A percentile compares a stretch with the other conserved stretches of the same genome.
phyloP scores from a whole-genome alignment of 2,888 invertebrate genomes.

The Phyto melanocephala region DNA sequence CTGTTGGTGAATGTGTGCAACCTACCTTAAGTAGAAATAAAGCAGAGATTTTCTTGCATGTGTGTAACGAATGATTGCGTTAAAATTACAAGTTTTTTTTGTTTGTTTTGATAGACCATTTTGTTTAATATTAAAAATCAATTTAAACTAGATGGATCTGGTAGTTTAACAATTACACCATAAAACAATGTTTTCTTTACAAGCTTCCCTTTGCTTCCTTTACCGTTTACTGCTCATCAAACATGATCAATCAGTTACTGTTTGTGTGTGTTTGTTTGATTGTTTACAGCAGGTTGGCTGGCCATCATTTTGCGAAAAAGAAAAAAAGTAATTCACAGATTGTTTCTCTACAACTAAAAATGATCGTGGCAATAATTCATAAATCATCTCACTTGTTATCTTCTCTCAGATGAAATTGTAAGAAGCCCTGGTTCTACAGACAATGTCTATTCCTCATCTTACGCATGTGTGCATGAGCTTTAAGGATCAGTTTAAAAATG shows the following conservation, averaged over 20 bases:
- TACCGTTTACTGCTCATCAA: neutral
- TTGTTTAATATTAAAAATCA: conserved; percentile 65
- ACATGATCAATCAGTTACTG: conserved; percentile 20
- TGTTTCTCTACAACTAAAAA: conserved; percentile 39
- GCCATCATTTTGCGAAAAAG: too few species aligned
- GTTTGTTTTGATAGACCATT: conserved; percentile 59
- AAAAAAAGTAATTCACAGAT: neutral
- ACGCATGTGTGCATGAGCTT: neutral
- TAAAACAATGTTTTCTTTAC: conserved; percentile 4
- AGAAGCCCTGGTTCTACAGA: neutral
- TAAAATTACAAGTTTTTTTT: conserved; percentile 1
- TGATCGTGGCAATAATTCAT: conserved; percentile 76
- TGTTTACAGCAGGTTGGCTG: conserved; percentile 10
- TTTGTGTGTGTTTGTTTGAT: neutral
- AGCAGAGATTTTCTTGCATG: conserved; percentile 14
- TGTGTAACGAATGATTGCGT: neutral
- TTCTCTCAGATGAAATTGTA: conserved; percentile 69
- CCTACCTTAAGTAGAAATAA: conserved; percentile 16
- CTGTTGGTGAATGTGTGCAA: neutral
- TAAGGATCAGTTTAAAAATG: neutral
- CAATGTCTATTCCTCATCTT: neutral
- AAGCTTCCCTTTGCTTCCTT: conserved; percentile 25
- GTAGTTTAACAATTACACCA: conserved; percentile 60
- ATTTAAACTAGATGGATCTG: conserved; percentile 62
- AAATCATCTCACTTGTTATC: conserved; percentile 77